A percentile compares a stretch with the other conserved stretches of the same genome.
Evolutionary conservation across 2,888 invertebrate genomes (phyloP).

Genomic region (Leptarthrus brevirostris): DNA sequence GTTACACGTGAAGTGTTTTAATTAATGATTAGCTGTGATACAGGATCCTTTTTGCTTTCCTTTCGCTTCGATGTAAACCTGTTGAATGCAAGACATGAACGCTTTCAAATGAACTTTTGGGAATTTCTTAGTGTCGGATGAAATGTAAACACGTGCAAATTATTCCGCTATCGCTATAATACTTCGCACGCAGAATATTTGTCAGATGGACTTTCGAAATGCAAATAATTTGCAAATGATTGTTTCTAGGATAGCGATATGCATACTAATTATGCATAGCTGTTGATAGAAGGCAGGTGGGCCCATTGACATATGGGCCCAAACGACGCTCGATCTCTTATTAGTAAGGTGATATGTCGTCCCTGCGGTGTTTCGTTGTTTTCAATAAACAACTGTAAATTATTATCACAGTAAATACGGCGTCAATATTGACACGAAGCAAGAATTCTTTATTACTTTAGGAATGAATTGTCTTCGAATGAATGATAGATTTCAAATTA

Average conservation of each 20-base stretch:
- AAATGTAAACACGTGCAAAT: neutral
- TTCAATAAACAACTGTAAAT: slow-evolving; percentile 37
- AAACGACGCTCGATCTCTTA: neutral
- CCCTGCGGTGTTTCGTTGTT: neutral
- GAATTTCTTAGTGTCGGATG: neutral
- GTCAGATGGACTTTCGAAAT: slow-evolving; percentile 35
- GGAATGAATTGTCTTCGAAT: neutral
- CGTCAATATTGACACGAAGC: slow-evolving; percentile 15
- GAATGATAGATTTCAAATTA: slow-evolving; percentile 18
- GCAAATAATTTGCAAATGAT: slow-evolving; percentile 34
- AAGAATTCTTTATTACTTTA: slow-evolving; percentile 11
- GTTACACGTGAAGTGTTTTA: neutral
- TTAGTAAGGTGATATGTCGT: neutral
- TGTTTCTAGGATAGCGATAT: slow-evolving; percentile 36
- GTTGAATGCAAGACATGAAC: no score
- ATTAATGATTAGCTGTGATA: no score
- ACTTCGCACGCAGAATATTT: slow-evolving; percentile 8
- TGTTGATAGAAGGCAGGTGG: slow-evolving; percentile 8
- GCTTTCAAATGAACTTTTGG: neutral
- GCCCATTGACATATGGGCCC: neutral
- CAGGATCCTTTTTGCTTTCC: no score
- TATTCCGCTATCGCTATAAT: neutral
- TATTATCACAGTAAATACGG: slow-evolving; percentile 23
- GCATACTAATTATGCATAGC: slow-evolving; percentile 28
- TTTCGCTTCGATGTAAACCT: no score